A percentile compares a stretch with the other conserved stretches of the same genome.
Conservation (phyloP, 2,113 vertebrate genomes). For the Vanacampus margaritifer region DNA sequence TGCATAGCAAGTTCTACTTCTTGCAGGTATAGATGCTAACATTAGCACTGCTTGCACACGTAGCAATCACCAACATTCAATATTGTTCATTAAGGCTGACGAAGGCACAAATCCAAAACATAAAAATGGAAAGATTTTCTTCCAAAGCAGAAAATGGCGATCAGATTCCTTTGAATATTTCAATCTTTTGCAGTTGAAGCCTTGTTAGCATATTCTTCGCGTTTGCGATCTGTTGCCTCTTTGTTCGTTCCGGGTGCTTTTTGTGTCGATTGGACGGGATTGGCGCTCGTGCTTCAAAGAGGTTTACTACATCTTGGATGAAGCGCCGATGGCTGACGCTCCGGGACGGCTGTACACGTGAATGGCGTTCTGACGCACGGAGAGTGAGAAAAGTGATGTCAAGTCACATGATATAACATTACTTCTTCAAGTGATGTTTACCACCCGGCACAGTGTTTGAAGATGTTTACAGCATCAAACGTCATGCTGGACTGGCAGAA, state of each 20-base stretch:
- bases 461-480: no score
- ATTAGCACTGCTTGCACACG: not conserved
- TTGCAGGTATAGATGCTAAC: not conserved
- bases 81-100: not conserved
- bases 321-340: conserved; percentile 41
- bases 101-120: not conserved
- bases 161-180: not conserved
- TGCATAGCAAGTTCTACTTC: not conserved
- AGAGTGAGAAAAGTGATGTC: not conserved
- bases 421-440: no score
- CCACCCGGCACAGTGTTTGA: no score
- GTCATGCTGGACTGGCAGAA: no score
- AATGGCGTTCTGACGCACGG: conserved; percentile 43
- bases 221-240: not conserved
- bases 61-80: not conserved
- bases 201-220: not conserved
- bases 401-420: not conserved
- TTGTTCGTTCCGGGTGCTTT: not conserved
- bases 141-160: not conserved
- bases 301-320: conserved; percentile 70
- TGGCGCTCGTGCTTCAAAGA: not conserved
- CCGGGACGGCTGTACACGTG: conserved; percentile 66
- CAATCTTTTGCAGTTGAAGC: not conserved
- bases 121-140: not conserved
- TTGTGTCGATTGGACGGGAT: not conserved